Base-by-base conservation (phyloP, 2,113 vertebrate genomes). In the Greenwoodochromis staneri region DNA sequence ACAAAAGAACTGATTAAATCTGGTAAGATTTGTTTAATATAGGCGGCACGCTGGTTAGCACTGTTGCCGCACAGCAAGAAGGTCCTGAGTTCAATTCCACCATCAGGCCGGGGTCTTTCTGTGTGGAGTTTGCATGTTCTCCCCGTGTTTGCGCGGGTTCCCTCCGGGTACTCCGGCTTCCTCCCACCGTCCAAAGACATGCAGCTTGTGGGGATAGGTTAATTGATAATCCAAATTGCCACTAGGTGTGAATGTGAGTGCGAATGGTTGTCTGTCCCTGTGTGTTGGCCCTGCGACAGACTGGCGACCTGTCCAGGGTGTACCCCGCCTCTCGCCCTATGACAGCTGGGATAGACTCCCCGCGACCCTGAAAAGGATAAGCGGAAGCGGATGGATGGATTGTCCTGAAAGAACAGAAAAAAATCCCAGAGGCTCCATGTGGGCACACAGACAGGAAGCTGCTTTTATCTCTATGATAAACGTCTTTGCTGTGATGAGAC, bases 151-250 rank as follows among this genome's bases (percentile, higher is more conserved):
- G 53, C 0, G 2, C 27, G 53, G 6, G 53, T 55, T 55, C 53
- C 4, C 53, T 13, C 21, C 2, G 1, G 10, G n/a, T 24, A 7
- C n/a, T 55, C 54, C 0, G 2, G 21, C 54, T 55, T 54, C 53
- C n/a, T 24, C 53, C 53, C 53, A 12, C 16, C 4, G 1, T 49
- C 16, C 47, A 17, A 49, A 49, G 0, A 49, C 1, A 17, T 17
- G 47, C 53, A 55, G 10, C 0, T 24, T 55, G 53, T 55, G n/a
- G 53, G 1, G 53, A 13, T 13, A 54, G n/a, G 10, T 54, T 53
- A 1, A 53, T 0, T n/a, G 19, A 5, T 1, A n/a, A 53, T 53
- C 9, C 9, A 53, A n/a, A 53, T n/a, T 53, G 19, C 0, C 0
- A 53, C 5, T 53, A 53, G 19, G 51, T 21, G 2, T 2, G 5